Evolutionary conservation across 2,797 vertebrate species (phyloP).

Genomic region (Decapterus maruadsi): DNA sequence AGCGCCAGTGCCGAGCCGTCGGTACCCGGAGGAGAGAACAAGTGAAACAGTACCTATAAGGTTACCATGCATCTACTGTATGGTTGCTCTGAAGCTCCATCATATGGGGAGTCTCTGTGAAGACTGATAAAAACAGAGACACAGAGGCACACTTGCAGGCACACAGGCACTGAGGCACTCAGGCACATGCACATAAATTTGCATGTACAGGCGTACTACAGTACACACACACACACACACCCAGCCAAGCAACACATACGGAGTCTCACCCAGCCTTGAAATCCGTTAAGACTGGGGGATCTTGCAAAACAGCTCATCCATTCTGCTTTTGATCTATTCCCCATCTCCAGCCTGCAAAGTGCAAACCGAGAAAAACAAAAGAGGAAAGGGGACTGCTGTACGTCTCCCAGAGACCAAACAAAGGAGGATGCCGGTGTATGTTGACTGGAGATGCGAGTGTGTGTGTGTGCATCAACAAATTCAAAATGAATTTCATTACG

Average conservation of each 20-base stretch:
- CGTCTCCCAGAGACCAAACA: constrained; percentile 80
- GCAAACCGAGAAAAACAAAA: constrained; percentile 82
- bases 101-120: constrained; percentile 19
- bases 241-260: constrained; percentile 70
- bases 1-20: neutral
- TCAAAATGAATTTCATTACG: constrained; percentile 62
- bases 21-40: constrained; percentile 16
- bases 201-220: constrained; percentile 72
- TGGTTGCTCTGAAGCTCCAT: constrained; percentile 41
- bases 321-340: constrained; percentile 85
- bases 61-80: constrained; percentile 27
- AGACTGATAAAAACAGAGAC: constrained; percentile 65
- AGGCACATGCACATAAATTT: constrained; percentile 72
- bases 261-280: constrained; percentile 80
- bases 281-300: constrained; percentile 84
- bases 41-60: constrained; percentile 38
- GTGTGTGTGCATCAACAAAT: constrained; percentile 52
- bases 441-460: constrained; percentile 44
- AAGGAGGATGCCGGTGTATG: constrained; percentile 62
- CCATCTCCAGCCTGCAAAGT: constrained; percentile 83
- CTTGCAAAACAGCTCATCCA: constrained; percentile 84
- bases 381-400: constrained; percentile 79
- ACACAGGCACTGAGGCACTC: constrained; percentile 70
- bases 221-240: constrained; percentile 40
- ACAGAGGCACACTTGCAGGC: constrained; percentile 65